Conservation (phyloP, 2,113 vertebrate genomes). For the Tenrec ecaudatus region DNA sequence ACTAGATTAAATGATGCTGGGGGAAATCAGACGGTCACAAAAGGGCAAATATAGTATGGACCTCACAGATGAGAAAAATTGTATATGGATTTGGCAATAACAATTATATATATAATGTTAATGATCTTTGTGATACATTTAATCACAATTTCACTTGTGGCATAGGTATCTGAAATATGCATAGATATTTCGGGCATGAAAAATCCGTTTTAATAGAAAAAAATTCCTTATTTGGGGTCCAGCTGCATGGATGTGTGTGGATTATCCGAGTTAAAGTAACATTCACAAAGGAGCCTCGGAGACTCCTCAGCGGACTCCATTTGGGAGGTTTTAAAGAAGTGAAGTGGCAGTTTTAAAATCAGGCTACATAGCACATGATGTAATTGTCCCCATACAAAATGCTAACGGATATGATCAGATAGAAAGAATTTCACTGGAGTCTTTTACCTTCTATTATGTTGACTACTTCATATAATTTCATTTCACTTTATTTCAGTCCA, state of each 20-base stretch:
- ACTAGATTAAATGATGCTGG: not conserved
- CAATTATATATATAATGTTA: not conserved
- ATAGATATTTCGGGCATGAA: not conserved
- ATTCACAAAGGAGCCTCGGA: constrained; percentile 73
- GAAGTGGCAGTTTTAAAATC: constrained; percentile 80
- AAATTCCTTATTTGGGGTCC: not conserved
- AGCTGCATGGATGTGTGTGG: not conserved
- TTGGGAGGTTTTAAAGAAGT: constrained; percentile 77
- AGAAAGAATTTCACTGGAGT: constrained; percentile 85
- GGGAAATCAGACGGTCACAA: not conserved
- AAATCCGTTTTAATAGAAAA: constrained; percentile 50
- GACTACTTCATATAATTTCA: constrained; percentile 88
- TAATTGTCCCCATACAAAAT: constrained; percentile 81
- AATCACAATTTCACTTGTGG: constrained; percentile 12
- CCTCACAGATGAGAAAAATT: not conserved
- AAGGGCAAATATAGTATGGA: not conserved
- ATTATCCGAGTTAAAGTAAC: constrained; percentile 64
- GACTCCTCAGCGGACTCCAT: constrained; percentile 68
- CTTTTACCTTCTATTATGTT: constrained; percentile 86
- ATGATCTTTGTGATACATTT: not conserved
- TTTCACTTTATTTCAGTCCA: constrained; percentile 85
- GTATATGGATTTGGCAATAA: too few species aligned
- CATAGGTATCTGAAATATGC: not conserved
- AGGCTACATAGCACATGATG: constrained; percentile 75
- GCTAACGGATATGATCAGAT: constrained; percentile 84